Base-by-base conservation (phyloP, 1,140 invertebrate species). In the Drosophila dunni region DNA sequence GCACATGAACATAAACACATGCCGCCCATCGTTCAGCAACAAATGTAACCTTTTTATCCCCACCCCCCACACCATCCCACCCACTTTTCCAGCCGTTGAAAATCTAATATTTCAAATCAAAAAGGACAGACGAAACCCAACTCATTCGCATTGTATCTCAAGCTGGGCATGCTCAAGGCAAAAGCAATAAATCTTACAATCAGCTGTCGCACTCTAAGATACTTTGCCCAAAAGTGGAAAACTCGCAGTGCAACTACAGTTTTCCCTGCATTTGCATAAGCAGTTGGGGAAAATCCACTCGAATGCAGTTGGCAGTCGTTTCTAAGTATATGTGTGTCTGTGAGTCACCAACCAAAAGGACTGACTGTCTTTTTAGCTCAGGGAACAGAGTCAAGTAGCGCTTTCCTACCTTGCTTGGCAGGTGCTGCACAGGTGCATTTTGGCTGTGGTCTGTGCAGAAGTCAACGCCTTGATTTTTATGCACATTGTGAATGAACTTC, bases 251-350 rank as follows among this genome's bases (percentile, higher is more conserved):
- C 46, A 58, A 3, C 45, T 36, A 38, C 65, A 61, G 44, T 45
- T 62, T 15, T 15, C 10, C 36, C 42, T 36, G 20, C 54, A 86
- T 86, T 88, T 88, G 76, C 82, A 88, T 86, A 79, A 66, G 44
- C 60, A 75, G 48, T 44, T 62, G 45, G 4, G 48, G 64, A 72
- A 70, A 75, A 88, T 69, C 57, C 75, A 79, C 82, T 60, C 50
- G 40, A 45, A 40, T 68, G 64, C 64, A 69, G 50, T 44, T 50
- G 50, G 13, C 20, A 34, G 9, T 46, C 53, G 36, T 29, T 29
- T 29, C 4, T 29, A 4, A 5, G 24, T 29, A 4, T 29, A 6
- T 29, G 24, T 3, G 1, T 29, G 50, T 46, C 15, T n/a, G 40
- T 24, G 45, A 68, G 69, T 51, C 67, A 63, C 58, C 48, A 48